These are phyloP conservation scores for Thomomys bottae DNA, from an alignment of 2,113 vertebrate genomes.

Conservation along the genomic window DNA sequence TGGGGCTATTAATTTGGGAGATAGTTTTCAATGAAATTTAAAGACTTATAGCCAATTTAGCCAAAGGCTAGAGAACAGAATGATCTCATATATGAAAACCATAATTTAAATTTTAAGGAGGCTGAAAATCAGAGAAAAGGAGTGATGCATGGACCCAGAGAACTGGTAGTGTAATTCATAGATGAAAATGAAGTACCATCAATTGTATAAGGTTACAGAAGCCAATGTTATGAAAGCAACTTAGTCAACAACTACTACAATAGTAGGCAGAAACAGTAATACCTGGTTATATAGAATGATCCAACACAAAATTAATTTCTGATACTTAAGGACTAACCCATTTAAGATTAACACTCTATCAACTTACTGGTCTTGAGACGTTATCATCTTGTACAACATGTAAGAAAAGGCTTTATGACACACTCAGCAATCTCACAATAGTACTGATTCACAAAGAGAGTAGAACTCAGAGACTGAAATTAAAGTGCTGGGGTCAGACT, in stretches of 20 bases:
- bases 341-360: not conserved
- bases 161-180: conserved; percentile 45
- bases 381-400: too few relatives aligned
- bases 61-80: conserved; percentile 43
- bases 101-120: conserved; percentile 65
- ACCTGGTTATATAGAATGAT: not conserved
- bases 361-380: too few relatives aligned
- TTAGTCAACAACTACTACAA: not conserved
- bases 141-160: conserved; percentile 48
- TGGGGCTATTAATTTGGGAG: conserved; percentile 63
- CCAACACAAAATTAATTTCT: not conserved
- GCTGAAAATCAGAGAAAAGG: conserved; percentile 40
- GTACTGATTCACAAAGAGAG: too few relatives aligned
- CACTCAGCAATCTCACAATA: too few relatives aligned
- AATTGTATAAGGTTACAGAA: conserved; percentile 23
- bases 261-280: not conserved
- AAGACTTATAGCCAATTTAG: conserved; percentile 58
- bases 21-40: conserved; percentile 61
- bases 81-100: conserved; percentile 41
- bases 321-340: not conserved
- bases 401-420: too few relatives aligned
- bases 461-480: too few relatives aligned
- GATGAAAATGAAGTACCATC: conserved; percentile 48
- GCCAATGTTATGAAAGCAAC: conserved; percentile 19
- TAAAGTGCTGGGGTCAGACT: too few relatives aligned